phyloP scores from a whole-genome alignment of 2,888 invertebrate genomes.

The Plagiodera versicolora region DNA sequence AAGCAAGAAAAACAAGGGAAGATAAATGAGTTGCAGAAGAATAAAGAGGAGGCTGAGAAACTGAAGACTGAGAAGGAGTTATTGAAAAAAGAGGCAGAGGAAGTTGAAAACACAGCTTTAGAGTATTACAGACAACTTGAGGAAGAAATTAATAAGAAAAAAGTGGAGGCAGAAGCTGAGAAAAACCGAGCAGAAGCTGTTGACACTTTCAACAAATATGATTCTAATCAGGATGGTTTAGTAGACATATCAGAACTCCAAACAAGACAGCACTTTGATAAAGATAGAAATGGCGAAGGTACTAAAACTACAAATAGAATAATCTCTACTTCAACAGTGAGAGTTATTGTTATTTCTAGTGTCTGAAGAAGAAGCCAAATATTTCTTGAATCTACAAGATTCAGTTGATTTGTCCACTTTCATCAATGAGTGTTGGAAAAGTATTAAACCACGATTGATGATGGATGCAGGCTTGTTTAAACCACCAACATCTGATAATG shows the following conservation, averaged over 20 bases:
- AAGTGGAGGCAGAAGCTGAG: slow-evolving; percentile 62
- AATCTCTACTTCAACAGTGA: neutral
- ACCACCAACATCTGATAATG: slow-evolving; percentile 54
- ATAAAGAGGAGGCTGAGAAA: slow-evolving; percentile 76
- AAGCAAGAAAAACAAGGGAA: slow-evolving; percentile 73
- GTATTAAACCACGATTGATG: slow-evolving; percentile 78
- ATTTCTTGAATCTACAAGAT: slow-evolving; percentile 69
- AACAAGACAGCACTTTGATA: slow-evolving; percentile 79
- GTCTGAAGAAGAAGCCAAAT: slow-evolving; percentile 82
- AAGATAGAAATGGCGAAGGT: slow-evolving; percentile 79
- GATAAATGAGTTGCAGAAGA: slow-evolving; percentile 69
- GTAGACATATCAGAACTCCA: slow-evolving; percentile 71
- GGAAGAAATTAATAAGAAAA: slow-evolving; percentile 63
- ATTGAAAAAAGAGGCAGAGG: slow-evolving; percentile 72
- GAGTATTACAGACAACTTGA: slow-evolving; percentile 71
- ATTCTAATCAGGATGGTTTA: slow-evolving; percentile 78
- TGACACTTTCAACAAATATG: slow-evolving; percentile 75
- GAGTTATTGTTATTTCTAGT: slow-evolving; percentile 56
- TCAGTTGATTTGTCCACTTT: slow-evolving; percentile 71
- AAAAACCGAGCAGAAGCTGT: slow-evolving; percentile 65
- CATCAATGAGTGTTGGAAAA: slow-evolving; percentile 70
- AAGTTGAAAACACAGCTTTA: slow-evolving; percentile 72
- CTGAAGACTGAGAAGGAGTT: slow-evolving; percentile 76
- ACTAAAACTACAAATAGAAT: slow-evolving; percentile 2
- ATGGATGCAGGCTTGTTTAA: slow-evolving; percentile 72